Evolutionary conservation across 2,888 invertebrate species (phyloP).

Genomic region (Uloborus plumipes): DNA sequence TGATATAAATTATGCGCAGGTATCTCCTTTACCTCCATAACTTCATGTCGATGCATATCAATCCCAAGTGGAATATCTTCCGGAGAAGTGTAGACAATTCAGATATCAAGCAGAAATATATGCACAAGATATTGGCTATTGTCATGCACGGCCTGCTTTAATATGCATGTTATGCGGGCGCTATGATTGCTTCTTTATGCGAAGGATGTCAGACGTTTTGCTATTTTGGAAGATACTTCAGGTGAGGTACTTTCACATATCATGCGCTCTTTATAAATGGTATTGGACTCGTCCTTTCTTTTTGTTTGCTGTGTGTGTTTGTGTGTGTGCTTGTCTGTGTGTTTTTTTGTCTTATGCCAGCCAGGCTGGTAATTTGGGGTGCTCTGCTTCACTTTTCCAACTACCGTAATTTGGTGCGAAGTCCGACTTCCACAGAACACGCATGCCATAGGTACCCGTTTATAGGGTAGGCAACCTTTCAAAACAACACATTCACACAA

Average conservation of each 20-base stretch:
- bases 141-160: constrained; percentile 34
- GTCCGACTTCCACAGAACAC: no score
- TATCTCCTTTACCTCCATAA: constrained; percentile 9
- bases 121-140: constrained; percentile 18
- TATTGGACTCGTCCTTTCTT: no score
- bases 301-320: no score
- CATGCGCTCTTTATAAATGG: background rate
- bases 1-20: constrained; percentile 19
- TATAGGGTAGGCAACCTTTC: no score
- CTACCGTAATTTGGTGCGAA: no score
- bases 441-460: no score
- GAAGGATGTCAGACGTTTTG: constrained; percentile 41
- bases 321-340: no score
- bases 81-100: background rate
- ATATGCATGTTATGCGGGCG: constrained; percentile 55
- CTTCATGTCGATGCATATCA: constrained; percentile 8
- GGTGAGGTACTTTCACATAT: constrained; percentile 15
- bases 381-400: no score
- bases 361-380: no score
- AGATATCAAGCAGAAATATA: background rate
- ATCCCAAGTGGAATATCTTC: background rate
- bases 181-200: constrained; percentile 49
- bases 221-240: constrained; percentile 4
- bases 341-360: no score
- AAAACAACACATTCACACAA: no score